A percentile compares a stretch with the other conserved stretches of the same genome.
phyloP scores from a whole-genome alignment of 2,113 vertebrate genomes.

The Pachypanchax playfairii region DNA sequence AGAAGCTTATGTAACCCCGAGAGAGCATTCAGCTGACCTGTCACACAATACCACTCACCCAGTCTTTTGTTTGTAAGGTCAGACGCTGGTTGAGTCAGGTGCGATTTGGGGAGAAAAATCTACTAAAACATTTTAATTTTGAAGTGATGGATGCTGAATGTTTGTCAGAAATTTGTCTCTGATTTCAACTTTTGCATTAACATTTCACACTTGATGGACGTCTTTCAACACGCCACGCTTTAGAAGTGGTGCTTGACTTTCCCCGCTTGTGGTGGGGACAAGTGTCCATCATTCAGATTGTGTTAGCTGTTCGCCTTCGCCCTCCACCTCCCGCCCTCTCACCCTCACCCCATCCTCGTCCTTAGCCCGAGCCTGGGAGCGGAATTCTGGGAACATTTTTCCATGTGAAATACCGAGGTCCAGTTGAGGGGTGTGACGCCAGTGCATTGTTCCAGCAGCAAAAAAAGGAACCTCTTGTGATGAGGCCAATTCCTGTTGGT shows the following conservation, averaged over 20 bases:
- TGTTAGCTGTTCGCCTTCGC: slow-evolving; percentile 54
- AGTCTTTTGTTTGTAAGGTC: slow-evolving; percentile 26
- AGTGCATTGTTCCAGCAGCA: slow-evolving; percentile 82
- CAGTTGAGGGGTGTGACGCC: slow-evolving; percentile 83
- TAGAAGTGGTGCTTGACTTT: neutral
- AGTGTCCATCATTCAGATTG: slow-evolving; percentile 60
- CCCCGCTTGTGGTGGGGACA: slow-evolving; percentile 48
- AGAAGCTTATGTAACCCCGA: slow-evolving; percentile 55
- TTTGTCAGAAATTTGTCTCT: no score
- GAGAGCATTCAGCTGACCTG: slow-evolving; percentile 43
- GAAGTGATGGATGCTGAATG: neutral
- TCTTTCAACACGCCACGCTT: no score
- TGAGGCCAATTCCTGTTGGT: slow-evolving; percentile 84
- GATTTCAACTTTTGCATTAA: no score
- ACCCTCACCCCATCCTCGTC: slow-evolving; percentile 74
- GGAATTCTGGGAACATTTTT: slow-evolving; percentile 85
- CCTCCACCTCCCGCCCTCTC: slow-evolving; percentile 72
- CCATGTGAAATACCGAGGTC: slow-evolving; percentile 83
- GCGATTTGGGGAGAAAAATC: neutral
- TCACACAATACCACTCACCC: slow-evolving; percentile 24
- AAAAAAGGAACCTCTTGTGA: slow-evolving; percentile 85
- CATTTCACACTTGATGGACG: no score
- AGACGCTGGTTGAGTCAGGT: slow-evolving; percentile 6
- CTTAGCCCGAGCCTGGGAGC: slow-evolving; percentile 81
- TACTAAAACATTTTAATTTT: neutral